Evolutionary conservation across 2,797 vertebrate genomes (phyloP).

Genomic region (Macropus fuliginosus): DNA sequence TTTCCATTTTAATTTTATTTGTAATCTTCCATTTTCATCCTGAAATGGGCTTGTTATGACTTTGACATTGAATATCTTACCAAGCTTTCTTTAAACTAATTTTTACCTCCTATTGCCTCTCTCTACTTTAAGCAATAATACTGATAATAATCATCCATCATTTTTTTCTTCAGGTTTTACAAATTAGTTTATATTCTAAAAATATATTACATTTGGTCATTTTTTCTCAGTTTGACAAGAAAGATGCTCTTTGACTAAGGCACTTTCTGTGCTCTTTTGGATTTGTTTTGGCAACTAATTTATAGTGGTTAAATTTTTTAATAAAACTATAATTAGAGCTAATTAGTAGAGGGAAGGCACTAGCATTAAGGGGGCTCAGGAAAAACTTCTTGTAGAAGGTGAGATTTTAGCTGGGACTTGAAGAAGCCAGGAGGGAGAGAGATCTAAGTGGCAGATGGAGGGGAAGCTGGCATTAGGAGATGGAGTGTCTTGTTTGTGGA

Average conservation of each 20-base stretch:
- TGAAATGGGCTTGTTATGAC: not conserved
- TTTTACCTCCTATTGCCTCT: not conserved
- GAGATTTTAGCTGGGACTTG: not conserved
- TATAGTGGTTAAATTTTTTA: not conserved
- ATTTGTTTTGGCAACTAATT: not conserved
- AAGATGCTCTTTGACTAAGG: not conserved
- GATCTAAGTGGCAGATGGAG: not conserved
- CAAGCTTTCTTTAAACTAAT: too few relatives aligned
- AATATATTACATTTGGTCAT: not conserved
- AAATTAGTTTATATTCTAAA: not conserved
- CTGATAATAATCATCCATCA: not conserved
- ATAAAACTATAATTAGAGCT: not conserved
- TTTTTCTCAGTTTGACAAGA: not conserved
- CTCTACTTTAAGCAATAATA: not conserved
- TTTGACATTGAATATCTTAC: not conserved
- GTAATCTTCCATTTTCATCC: not conserved
- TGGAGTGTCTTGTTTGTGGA: not conserved
- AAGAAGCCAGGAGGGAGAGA: not conserved
- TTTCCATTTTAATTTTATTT: not conserved
- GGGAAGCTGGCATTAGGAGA: not conserved
- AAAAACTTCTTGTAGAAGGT: not conserved
- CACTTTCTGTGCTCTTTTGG: not conserved
- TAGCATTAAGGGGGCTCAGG: not conserved
- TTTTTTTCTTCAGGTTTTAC: not conserved
- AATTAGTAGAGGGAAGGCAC: not conserved